These are phyloP conservation scores for Ormyrus rosae DNA, from an alignment of 2,888 invertebrate genomes.

Conservation along the genomic window DNA sequence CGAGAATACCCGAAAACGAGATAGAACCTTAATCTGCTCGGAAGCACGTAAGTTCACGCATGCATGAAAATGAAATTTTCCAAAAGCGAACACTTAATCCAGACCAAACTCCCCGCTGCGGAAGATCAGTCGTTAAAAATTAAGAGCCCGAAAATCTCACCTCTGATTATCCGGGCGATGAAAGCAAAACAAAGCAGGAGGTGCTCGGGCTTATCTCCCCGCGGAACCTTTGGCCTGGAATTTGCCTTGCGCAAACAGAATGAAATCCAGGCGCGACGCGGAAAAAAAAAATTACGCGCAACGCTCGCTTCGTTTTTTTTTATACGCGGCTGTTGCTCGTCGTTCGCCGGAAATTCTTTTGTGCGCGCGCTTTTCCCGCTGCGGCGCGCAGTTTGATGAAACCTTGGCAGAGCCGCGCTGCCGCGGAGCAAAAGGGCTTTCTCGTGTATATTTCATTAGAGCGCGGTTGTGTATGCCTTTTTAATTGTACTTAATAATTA, in stretches of 20 bases:
- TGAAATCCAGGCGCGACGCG: background rate
- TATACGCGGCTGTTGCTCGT: no score
- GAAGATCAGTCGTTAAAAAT: constrained; percentile 7
- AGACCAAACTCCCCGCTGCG: background rate
- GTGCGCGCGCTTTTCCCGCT: no score
- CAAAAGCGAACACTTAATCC: background rate
- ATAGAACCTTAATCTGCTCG: constrained; percentile 1
- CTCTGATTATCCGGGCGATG: constrained; percentile 26
- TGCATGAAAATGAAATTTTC: constrained; percentile 25
- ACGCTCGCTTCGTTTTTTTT: no score
- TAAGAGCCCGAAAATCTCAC: background rate
- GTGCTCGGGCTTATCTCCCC: background rate
- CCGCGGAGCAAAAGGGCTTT: no score
- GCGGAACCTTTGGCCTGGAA: background rate
- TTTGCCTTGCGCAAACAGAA: constrained; percentile 10
- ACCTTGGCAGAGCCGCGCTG: no score
- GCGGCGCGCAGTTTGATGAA: no score
- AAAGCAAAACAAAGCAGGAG: constrained; percentile 20
- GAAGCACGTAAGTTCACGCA: background rate
- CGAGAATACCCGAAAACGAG: background rate
- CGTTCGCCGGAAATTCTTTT: no score
- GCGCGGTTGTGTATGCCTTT: no score
- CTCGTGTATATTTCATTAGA: no score
- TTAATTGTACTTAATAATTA: no score
- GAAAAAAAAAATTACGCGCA: background rate